Percentiles rank a stretch among this genome's conserved stretches.
Conservation (phyloP, 1,140 invertebrate species). For the Bombus pyrosoma region DNA sequence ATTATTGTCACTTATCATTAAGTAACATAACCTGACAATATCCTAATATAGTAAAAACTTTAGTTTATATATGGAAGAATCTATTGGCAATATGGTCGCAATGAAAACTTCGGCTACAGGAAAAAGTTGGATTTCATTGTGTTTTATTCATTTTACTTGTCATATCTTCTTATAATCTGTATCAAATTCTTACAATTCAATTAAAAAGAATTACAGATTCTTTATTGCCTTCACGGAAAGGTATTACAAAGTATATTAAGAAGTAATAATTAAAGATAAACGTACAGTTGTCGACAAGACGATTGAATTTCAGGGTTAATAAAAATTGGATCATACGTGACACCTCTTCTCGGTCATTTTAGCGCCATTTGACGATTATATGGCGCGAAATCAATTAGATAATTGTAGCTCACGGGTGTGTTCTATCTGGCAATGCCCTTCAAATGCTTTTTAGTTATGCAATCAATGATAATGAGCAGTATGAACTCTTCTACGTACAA, state of each 20-base stretch:
- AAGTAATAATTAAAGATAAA: background rate
- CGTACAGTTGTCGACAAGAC: background rate
- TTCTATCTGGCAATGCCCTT: constrained; percentile 44
- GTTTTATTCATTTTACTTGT: background rate
- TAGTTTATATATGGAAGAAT: background rate
- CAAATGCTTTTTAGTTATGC: constrained; percentile 32
- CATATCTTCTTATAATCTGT: background rate
- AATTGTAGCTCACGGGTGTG: constrained; percentile 31
- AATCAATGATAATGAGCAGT: constrained; percentile 55
- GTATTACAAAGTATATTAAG: too few relatives aligned
- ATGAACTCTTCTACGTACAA: constrained; percentile 7
- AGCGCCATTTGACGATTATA: constrained; percentile 57
- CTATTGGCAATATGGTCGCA: background rate
- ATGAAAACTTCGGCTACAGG: background rate
- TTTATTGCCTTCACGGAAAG: background rate
- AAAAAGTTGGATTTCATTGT: background rate
- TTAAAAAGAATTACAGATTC: background rate
- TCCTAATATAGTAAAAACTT: background rate
- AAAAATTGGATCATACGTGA: constrained; percentile 5
- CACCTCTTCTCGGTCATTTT: constrained; percentile 34
- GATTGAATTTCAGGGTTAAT: constrained; percentile 28
- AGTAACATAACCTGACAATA: background rate
- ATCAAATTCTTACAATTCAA: background rate
- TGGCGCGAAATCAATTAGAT: constrained; percentile 56
- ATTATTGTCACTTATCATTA: constrained; percentile 41